Percentiles rank a stretch among this genome's conserved stretches.
Conservation (phyloP, 2,888 invertebrate species). For the Icerya purchasi region DNA sequence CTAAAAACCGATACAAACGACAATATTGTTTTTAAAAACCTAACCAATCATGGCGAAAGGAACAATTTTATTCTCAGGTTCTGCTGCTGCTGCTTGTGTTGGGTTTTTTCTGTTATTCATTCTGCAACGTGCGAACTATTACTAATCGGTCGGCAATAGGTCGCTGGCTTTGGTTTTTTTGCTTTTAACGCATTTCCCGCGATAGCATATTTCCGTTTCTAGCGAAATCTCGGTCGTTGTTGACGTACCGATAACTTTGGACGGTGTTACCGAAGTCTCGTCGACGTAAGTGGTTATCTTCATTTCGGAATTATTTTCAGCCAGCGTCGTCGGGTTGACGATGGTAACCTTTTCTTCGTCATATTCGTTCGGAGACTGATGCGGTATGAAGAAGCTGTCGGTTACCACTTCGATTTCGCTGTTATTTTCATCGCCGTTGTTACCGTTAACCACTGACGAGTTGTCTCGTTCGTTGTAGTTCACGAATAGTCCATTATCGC, state of each 20-base stretch:
- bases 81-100: no score
- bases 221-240: conserved; percentile 62
- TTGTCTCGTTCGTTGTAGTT: background rate
- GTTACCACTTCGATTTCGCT: background rate
- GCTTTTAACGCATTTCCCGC: conserved; percentile 62
- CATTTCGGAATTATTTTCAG: conserved; percentile 20
- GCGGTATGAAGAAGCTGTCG: background rate
- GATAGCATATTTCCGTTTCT: conserved; percentile 72
- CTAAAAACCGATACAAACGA: no score
- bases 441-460: background rate
- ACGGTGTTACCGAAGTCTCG: conserved; percentile 7
- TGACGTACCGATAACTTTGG: conserved; percentile 42
- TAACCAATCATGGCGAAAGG: no score
- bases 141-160: conserved; percentile 12
- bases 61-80: no score
- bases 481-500: background rate
- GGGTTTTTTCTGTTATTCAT: no score
- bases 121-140: no score
- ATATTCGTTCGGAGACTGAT: background rate
- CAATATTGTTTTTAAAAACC: no score
- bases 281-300: conserved; percentile 14
- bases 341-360: background rate
- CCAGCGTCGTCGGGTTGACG: background rate
- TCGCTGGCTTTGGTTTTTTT: conserved; percentile 19
- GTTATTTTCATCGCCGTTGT: background rate